Evolutionary conservation across 2,888 invertebrate genomes (phyloP), one percentile per base, ranked within the genome.

Genomic region (Bellardia pandia): DNA sequence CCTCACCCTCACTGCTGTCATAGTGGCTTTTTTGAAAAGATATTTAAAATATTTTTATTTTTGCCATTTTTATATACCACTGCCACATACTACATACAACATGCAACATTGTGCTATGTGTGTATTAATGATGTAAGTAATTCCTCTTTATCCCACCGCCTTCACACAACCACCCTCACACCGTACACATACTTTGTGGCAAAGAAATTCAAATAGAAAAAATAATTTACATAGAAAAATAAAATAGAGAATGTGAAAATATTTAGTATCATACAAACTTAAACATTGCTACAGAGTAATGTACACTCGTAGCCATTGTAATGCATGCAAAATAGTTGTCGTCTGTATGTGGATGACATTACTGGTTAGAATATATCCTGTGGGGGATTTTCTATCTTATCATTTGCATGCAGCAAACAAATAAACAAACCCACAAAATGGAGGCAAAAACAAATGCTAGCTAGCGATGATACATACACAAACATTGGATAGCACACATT

Each of bases 361-460:
- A 81, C 68, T 81, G 85, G 87, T 85, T 87, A 78, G 87, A 81
- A 74, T 77, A 85, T 81, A 85, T 85, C 85, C 84, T 85, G 84
- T 85, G 81, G 85, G 87, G 77, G 64, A 85, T 85, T 87, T 79
- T 79, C 77, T 42, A 87, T 81, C 85, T 87, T 78, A 87, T 85
- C 87, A 81, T 81, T 81, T 87, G 85, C 85, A 85, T 85, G 56
- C 69, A 85, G 77, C 80, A 87, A 87, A 86, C 80, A 86, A 74
- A 77, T 23, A 86, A 77, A 81, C 68, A 83, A 16, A 66, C 64
- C 42, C 9, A 64, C 42, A 66, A 48, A 79, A 40, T 66, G 37
- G 33, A 84, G 42, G 69, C 51, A 42, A 80, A 60, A 76, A 64
- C 76, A 77, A 75, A 76, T 76, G 64, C 60, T 37, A 72, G 2